Evolutionary conservation across 2,797 vertebrate genomes (phyloP).

Genomic region (Onychomys torridus): DNA sequence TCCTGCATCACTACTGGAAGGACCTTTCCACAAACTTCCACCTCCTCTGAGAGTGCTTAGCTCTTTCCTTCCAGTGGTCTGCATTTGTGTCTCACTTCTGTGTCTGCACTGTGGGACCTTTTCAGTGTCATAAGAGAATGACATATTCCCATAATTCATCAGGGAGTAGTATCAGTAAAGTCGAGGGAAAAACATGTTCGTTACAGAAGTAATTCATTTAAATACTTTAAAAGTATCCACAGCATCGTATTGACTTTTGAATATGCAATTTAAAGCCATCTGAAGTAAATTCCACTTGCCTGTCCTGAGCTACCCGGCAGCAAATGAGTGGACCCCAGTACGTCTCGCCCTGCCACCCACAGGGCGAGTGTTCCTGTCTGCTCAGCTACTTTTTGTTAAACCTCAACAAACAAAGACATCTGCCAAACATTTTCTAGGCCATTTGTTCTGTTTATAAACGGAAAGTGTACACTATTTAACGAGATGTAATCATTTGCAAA

Average conservation of each 20-base stretch:
- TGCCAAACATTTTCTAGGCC: constrained; percentile 82
- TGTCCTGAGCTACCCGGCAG: background rate
- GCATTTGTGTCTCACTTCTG: background rate
- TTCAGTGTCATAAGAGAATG: constrained; percentile 25
- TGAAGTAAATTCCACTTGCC: background rate
- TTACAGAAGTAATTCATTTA: constrained; percentile 45
- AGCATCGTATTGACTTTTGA: constrained; percentile 25
- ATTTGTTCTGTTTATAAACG: constrained; percentile 87
- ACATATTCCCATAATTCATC: background rate
- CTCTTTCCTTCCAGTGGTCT: background rate
- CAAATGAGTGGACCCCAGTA: background rate
- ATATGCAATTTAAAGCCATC: background rate
- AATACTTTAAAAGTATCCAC: background rate
- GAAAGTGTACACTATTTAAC: constrained; percentile 85
- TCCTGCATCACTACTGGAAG: background rate
- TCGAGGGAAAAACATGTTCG: background rate
- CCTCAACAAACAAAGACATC: constrained; percentile 60
- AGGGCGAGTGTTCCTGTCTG: background rate
- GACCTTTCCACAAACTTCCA: background rate
- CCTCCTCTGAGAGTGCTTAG: background rate
- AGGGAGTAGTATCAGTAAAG: background rate
- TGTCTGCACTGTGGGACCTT: background rate
- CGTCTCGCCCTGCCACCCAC: background rate
- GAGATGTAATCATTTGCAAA: constrained; percentile 73
- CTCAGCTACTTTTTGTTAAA: constrained; percentile 50